These are phyloP conservation scores for Zonitis immaculata DNA, from an alignment of 2,888 invertebrate genomes.

Conservation along the genomic window DNA sequence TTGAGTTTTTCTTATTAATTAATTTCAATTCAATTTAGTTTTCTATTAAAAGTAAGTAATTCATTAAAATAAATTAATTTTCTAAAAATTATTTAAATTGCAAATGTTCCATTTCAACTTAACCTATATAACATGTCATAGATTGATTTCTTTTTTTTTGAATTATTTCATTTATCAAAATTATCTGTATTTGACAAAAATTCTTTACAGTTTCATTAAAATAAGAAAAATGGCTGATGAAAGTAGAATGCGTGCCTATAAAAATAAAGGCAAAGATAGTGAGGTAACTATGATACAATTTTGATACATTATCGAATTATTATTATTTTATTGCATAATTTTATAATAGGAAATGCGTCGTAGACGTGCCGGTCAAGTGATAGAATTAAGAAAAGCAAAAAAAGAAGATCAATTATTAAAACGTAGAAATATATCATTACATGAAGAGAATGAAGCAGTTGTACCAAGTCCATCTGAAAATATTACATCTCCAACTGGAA, in stretches of 20 bases:
- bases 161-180: background rate
- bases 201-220: background rate
- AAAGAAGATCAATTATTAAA: slow-evolving; percentile 93
- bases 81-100: too few relatives aligned
- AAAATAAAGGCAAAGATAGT: slow-evolving; percentile 70
- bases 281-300: slow-evolving; percentile 55
- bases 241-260: slow-evolving; percentile 66
- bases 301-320: background rate
- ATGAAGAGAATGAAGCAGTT: slow-evolving; percentile 53
- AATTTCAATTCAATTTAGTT: background rate
- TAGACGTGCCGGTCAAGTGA: slow-evolving; percentile 80
- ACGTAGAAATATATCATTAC: slow-evolving; percentile 71
- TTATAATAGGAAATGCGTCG: slow-evolving; percentile 80
- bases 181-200: background rate
- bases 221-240: slow-evolving; percentile 57
- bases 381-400: slow-evolving; percentile 87
- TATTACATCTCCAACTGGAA: slow-evolving; percentile 44
- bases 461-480: slow-evolving; percentile 54
- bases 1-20: background rate
- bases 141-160: background rate
- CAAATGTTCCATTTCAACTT: too few relatives aligned
- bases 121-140: background rate
- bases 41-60: background rate
- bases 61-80: too few relatives aligned
- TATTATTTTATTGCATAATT: slow-evolving; percentile 9